Percentiles rank a stretch among this genome's conserved stretches.
phyloP scores from a whole-genome alignment of 1,140 invertebrate genomes.

The Solen grandis region DNA sequence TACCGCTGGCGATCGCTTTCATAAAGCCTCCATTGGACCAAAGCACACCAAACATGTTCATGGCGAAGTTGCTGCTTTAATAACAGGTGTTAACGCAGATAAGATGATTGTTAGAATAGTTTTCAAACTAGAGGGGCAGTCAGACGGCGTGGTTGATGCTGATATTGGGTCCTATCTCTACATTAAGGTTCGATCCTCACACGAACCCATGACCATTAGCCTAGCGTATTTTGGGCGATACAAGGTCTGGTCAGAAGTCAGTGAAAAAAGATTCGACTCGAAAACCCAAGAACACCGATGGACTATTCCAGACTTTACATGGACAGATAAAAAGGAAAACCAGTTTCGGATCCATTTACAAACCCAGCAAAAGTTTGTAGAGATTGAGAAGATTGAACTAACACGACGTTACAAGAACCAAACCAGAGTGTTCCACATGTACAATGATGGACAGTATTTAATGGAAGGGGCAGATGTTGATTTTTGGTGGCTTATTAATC shows the following conservation, averaged over 20 bases:
- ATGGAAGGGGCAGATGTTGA: slow-evolving; percentile 7
- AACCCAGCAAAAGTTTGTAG: not conserved
- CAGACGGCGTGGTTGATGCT: not conserved
- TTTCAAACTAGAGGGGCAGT: not conserved
- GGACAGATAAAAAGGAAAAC: slow-evolving; percentile 37
- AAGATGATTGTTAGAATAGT: slow-evolving; percentile 17
- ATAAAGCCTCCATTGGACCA: not conserved
- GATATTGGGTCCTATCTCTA: slow-evolving; percentile 23
- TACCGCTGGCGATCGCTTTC: not conserved
- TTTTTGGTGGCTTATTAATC: not conserved
- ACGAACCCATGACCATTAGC: slow-evolving; percentile 1
- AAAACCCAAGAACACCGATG: slow-evolving; percentile 27
- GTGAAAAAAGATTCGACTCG: slow-evolving; percentile 9
- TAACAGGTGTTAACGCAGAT: slow-evolving; percentile 4
- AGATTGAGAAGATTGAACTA: slow-evolving; percentile 33
- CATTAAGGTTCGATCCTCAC: slow-evolving; percentile 7
- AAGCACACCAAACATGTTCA: not conserved
- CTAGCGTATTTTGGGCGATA: slow-evolving; percentile 8
- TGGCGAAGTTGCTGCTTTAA: not conserved
- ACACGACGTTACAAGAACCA: not conserved
- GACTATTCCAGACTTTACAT: slow-evolving; percentile 45
- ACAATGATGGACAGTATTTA: slow-evolving; percentile 17
- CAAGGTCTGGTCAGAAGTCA: not conserved
- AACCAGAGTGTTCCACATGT: slow-evolving; percentile 7
- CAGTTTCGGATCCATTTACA: slow-evolving; percentile 18